Evolutionary conservation across 2,113 vertebrate species (phyloP).

Genomic region (Buteo buteo): DNA sequence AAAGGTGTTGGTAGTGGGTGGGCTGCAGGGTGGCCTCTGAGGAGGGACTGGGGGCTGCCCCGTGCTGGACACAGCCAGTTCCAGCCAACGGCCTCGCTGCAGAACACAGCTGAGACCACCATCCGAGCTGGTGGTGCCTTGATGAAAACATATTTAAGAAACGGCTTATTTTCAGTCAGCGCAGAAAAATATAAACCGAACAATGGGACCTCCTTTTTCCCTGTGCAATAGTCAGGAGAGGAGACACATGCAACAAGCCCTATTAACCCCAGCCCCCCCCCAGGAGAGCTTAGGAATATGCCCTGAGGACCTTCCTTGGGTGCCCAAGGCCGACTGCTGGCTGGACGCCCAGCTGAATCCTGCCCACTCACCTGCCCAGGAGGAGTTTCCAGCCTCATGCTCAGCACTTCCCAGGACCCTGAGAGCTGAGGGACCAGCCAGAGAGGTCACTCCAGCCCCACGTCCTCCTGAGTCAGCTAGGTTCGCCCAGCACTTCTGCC

Average conservation of each 20-base stretch:
- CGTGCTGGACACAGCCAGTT: not conserved
- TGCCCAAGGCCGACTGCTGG: not conserved
- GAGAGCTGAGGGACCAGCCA: not conserved
- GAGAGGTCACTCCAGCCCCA: not conserved
- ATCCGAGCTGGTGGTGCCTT: not conserved
- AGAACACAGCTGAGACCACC: not conserved
- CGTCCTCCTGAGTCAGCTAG: not conserved
- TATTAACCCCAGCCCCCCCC: not conserved
- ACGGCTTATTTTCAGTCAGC: not conserved
- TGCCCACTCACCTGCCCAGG: not conserved
- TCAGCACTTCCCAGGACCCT: not conserved
- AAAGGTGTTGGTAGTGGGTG: not conserved
- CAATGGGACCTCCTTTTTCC: not conserved
- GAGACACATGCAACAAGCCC: not conserved
- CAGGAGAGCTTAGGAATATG: not conserved
- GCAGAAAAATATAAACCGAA: not conserved
- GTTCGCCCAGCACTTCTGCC: not conserved
- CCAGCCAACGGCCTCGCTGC: accelerated
- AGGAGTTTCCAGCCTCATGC: not conserved
- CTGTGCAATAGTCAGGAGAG: not conserved
- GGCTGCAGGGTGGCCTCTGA: not conserved
- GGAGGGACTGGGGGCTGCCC: not conserved
- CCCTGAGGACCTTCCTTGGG: not conserved
- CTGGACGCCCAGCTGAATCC: not conserved
- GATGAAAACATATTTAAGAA: not conserved